A percentile compares a stretch with the other conserved stretches of the same genome.
These are phyloP conservation scores for Protobothrops mucrosquamatus DNA, from an alignment of 2,113 vertebrate species.

Conservation along the genomic window DNA sequence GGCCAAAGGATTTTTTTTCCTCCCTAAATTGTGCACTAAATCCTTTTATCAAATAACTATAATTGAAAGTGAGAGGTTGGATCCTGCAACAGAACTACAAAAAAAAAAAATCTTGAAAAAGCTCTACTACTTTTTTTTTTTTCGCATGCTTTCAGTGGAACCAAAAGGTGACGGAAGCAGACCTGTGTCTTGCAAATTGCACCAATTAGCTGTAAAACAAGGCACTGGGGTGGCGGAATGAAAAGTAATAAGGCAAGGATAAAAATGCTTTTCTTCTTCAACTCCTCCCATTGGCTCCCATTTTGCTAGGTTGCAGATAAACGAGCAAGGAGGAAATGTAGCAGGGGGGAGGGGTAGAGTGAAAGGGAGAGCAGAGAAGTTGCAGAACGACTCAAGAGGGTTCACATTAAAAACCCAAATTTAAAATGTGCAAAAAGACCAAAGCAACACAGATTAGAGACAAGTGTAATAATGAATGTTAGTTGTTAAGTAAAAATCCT, in stretches of 20 bases:
- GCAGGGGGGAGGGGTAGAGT: background rate
- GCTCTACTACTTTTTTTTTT: background rate
- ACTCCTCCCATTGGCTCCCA: background rate
- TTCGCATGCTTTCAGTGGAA: background rate
- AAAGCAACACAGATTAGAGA: background rate
- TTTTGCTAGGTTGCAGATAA: background rate
- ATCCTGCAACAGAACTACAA: background rate
- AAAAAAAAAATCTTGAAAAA: background rate
- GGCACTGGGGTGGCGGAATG: background rate
- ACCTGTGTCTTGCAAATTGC: background rate
- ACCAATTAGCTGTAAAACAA: background rate
- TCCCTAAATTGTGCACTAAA: background rate
- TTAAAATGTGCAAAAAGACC: background rate
- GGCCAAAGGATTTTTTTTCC: background rate
- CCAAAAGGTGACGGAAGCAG: background rate
- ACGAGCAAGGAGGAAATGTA: background rate
- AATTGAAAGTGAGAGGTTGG: conserved; percentile 3
- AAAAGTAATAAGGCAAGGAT: background rate
- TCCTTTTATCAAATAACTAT: background rate
- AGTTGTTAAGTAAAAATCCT: background rate
- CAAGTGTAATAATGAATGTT: background rate
- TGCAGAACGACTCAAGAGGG: background rate
- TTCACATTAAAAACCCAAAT: background rate
- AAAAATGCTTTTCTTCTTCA: background rate
- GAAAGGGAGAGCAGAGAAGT: background rate